phyloP scores from a whole-genome alignment of 2,113 vertebrate species.

The Macaca mulatta region DNA sequence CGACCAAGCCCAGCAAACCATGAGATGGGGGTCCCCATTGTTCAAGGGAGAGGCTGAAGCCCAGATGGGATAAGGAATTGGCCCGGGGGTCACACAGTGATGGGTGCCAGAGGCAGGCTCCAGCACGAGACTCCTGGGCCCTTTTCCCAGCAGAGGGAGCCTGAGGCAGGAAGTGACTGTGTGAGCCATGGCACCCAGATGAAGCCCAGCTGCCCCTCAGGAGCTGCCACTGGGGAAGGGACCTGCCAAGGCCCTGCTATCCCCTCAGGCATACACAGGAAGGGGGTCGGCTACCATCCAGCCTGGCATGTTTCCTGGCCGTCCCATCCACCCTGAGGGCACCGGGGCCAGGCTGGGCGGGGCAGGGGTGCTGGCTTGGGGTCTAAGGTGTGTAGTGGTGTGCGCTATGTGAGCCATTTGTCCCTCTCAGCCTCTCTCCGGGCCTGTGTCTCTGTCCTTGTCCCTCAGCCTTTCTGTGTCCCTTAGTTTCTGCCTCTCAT shows the following conservation, averaged over 20 bases:
- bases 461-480: not conserved
- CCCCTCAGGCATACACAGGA: not conserved
- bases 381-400: not conserved
- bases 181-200: not conserved
- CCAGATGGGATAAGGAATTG: not conserved
- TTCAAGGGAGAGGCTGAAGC: not conserved
- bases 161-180: not conserved
- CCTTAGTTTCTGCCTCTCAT: not conserved
- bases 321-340: not conserved
- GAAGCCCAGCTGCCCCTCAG: slow-evolving; percentile 34
- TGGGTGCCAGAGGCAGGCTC: not conserved
- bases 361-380: accelerated
- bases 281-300: not conserved
- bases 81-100: not conserved
- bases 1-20: not conserved
- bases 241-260: not conserved
- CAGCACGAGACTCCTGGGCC: not conserved
- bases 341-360: not conserved
- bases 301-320: not conserved
- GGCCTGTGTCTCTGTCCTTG: not conserved
- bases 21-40: not conserved
- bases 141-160: slow-evolving; percentile 69
- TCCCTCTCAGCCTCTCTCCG: not conserved
- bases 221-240: not conserved
- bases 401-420: not conserved